Conservation (phyloP, 2,797 vertebrate species). For the Argya squamiceps region DNA sequence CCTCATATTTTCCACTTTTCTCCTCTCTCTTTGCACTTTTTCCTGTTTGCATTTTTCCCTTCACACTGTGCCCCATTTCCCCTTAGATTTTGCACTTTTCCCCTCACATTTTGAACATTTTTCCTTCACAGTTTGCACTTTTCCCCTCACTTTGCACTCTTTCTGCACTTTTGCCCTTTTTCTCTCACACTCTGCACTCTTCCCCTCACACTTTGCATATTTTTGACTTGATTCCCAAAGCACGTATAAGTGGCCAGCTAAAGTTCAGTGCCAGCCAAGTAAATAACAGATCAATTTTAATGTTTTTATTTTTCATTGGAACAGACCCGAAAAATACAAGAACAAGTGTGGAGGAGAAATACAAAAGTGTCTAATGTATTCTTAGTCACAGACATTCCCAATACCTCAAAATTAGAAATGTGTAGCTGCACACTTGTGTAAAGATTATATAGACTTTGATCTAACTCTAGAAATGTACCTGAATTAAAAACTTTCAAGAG, state of each 20-base stretch:
- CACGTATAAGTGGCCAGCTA: accelerated
- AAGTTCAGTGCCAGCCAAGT: background rate
- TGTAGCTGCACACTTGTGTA: background rate
- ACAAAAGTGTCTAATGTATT: background rate
- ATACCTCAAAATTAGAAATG: background rate
- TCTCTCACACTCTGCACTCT: background rate
- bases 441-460: background rate
- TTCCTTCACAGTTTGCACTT: too few relatives aligned
- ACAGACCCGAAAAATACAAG: background rate
- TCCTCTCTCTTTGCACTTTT: too few relatives aligned
- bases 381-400: background rate
- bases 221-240: background rate
- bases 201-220: background rate
- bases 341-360: background rate
- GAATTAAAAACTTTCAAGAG: background rate
- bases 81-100: too few relatives aligned
- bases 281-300: background rate
- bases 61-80: too few relatives aligned
- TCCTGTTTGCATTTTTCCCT: background rate
- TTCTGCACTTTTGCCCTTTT: too few relatives aligned
- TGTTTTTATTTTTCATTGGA: background rate
- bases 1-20: background rate
- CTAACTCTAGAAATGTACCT: background rate
- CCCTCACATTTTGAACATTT: background rate
- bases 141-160: too few relatives aligned